Evolutionary conservation across 2,113 vertebrate species (phyloP), one percentile per base, ranked within the genome.

Genomic region (Pavo muticus): DNA sequence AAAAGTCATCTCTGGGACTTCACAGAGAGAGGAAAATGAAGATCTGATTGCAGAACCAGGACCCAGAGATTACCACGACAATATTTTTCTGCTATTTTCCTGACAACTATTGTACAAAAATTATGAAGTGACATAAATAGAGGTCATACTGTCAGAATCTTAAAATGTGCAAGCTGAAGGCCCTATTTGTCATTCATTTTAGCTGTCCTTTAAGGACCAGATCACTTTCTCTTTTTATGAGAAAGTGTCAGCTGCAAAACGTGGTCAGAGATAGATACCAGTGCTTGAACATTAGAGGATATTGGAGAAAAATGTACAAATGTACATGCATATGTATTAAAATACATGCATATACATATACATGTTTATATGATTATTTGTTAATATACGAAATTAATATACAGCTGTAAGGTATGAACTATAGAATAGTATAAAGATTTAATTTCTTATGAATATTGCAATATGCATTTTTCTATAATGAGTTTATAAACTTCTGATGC

Each of bases 91-190:
- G 47, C 32, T 88, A 30, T 91, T 91, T 93, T 94, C 76, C 45
- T 85, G 71, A 90, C 74, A 94, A 74, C 64, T 39, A 27, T 79
- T 60, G 19, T 42, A 85, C 65, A 24, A 69, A 94, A 94, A 65
- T 94, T 94, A 94, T 69, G 84, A 92, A 93, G 87, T 92, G 95
- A 84, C 71, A 95, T 78, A 90, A 85, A 56, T 27, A 87, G 71
- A 96, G 87, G 91, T 92, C 89, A 89, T 85, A 63, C 78, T 92
- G 84, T 96, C 92, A 88, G 72, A 81, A 72, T 85, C 85, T 84
- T 81, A 90, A 96, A 95, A 86, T 69, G 79, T 88, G 86, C 83
- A 90, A 90, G 71, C 39, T 91, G 91, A 92, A 92, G 76, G 50
- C 42, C 85, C 17, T 65, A 50, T 78, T 85, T 92, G 70, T 72